A percentile compares a stretch with the other conserved stretches of the same genome.
These are phyloP conservation scores for Lymantria monacha DNA, from an alignment of 2,888 invertebrate genomes.

Conservation along the genomic window DNA sequence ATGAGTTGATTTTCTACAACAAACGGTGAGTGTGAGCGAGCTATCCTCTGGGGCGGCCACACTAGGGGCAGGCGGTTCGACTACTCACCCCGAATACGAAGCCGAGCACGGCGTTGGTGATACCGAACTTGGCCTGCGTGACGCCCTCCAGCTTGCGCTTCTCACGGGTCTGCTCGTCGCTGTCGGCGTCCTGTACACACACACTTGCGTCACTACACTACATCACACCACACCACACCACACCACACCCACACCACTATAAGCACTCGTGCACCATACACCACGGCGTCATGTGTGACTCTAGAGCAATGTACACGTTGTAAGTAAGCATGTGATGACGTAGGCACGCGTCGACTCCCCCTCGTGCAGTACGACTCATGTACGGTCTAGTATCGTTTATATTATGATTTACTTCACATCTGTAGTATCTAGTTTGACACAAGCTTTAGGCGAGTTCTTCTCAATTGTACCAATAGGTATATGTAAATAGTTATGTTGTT, in stretches of 20 bases:
- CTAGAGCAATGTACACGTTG: not conserved
- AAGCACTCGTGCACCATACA: slow-evolving; percentile 23
- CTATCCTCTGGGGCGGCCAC: slow-evolving; percentile 3
- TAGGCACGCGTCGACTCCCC: not conserved
- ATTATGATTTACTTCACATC: too few species aligned
- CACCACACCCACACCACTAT: slow-evolving; percentile 18
- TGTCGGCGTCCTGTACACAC: slow-evolving; percentile 62
- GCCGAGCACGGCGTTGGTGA: slow-evolving; percentile 90
- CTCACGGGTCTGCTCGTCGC: slow-evolving; percentile 81
- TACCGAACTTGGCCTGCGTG: slow-evolving; percentile 85
- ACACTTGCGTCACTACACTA: slow-evolving; percentile 39
- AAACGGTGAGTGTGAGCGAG: slow-evolving; percentile 27
- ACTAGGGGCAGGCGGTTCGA: not conserved
- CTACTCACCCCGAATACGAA: slow-evolving; percentile 91
- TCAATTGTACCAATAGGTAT: too few species aligned
- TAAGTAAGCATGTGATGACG: not conserved
- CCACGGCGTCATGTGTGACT: not conserved
- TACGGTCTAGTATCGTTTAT: too few species aligned
- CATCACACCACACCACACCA: slow-evolving; percentile 23
- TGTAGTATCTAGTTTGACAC: too few species aligned
- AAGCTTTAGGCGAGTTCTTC: too few species aligned
- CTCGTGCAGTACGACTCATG: not conserved
- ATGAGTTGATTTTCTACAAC: slow-evolving; percentile 90
- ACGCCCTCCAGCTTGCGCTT: slow-evolving; percentile 88
- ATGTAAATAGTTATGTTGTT: too few species aligned